phyloP scores from a whole-genome alignment of 1,140 invertebrate species.

The Ceratosolen fusciceps region DNA sequence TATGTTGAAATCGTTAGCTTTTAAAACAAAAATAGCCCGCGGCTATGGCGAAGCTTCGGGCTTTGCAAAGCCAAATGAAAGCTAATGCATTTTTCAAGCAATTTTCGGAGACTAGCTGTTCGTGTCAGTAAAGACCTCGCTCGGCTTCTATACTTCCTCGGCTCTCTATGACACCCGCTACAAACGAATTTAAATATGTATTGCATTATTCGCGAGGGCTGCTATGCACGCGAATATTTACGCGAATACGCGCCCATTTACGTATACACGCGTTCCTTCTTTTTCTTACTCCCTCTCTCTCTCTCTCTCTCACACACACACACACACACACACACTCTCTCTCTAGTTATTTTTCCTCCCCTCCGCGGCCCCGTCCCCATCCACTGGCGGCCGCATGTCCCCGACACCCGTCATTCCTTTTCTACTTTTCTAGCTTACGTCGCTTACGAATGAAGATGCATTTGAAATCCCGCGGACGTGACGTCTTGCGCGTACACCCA shows the following conservation, averaged over 20 bases:
- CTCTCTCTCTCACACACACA: neutral
- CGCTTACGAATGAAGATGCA: neutral
- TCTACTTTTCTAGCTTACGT: neutral
- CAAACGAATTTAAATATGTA: conserved; percentile 19
- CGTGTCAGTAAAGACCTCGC: neutral
- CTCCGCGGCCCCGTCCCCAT: too few relatives aligned
- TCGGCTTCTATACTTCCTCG: neutral
- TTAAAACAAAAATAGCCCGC: too few relatives aligned
- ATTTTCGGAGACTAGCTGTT: neutral
- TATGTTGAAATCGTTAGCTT: too few relatives aligned
- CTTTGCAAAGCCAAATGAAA: neutral
- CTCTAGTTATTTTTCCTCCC: neutral
- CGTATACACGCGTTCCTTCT: neutral
- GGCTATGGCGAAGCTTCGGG: neutral
- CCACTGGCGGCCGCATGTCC: too few relatives aligned
- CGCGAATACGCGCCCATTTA: neutral
- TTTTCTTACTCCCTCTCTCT: neutral
- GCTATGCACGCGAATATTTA: neutral
- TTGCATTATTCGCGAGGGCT: neutral
- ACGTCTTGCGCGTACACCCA: conserved; percentile 8
- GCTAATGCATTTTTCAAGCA: neutral
- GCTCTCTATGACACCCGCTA: neutral
- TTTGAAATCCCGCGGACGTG: conserved; percentile 33
- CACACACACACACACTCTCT: neutral
- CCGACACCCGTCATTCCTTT: neutral